phyloP scores from a whole-genome alignment of 1,140 invertebrate genomes.

The Dreissena rostriformis region DNA sequence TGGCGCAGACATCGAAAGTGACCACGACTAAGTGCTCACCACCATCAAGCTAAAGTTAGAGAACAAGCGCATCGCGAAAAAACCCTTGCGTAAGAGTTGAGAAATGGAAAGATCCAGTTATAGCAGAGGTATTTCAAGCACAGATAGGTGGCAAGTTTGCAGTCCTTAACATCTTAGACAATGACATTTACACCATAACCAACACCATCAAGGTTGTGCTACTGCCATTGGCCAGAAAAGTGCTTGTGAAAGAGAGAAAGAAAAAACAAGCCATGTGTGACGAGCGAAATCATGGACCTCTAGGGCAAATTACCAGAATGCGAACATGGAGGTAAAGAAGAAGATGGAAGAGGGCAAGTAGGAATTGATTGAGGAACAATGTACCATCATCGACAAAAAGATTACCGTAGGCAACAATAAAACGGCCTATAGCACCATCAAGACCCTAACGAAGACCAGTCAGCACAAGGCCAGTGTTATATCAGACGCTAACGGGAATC shows the following conservation, averaged over 20 bases:
- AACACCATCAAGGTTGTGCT: conserved; percentile 8
- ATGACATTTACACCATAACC: conserved; percentile 49
- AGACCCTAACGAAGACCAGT: too few relatives aligned
- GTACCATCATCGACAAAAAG: too few relatives aligned
- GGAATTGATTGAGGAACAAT: too few relatives aligned
- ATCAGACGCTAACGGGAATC: too few relatives aligned
- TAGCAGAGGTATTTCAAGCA: conserved; percentile 47
- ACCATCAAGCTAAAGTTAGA: conserved; percentile 54
- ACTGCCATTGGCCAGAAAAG: background rate
- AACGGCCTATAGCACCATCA: too few relatives aligned
- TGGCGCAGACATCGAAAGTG: conserved; percentile 57
- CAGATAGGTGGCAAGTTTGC: conserved; percentile 56
- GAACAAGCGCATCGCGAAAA: conserved; percentile 1
- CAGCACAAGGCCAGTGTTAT: too few relatives aligned
- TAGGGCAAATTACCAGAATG: background rate
- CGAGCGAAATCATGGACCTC: conserved; percentile 1
- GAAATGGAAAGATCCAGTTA: conserved; percentile 54
- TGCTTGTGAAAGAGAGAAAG: too few relatives aligned
- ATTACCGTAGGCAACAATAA: too few relatives aligned
- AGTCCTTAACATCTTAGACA: conserved; percentile 32
- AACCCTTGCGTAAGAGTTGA: conserved; percentile 33
- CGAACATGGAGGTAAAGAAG: too few relatives aligned
- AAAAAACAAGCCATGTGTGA: too few relatives aligned
- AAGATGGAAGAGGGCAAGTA: too few relatives aligned
- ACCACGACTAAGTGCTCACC: conserved; percentile 62